Evolutionary conservation across 1,140 invertebrate genomes (phyloP).

Genomic region (Subanguina moxae): DNA sequence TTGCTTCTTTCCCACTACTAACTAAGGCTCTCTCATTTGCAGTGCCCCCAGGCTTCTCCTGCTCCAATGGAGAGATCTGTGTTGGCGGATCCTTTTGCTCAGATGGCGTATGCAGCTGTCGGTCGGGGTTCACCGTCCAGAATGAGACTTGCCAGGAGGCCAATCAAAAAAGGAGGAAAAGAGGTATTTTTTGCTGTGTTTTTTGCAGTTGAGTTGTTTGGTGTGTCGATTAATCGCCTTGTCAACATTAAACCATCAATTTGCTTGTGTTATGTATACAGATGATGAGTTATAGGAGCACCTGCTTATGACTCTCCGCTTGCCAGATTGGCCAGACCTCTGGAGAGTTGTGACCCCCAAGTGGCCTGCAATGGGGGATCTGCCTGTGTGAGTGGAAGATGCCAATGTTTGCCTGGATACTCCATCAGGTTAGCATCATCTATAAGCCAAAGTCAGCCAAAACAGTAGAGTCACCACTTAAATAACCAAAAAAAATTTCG

Average conservation of each 20-base stretch:
- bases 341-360: conserved; percentile 37
- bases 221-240: no score
- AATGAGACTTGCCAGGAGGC: conserved; percentile 2
- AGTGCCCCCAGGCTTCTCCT: conserved; percentile 34
- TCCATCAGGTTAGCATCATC: conserved; percentile 27
- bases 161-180: not conserved
- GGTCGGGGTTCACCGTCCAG: conserved; percentile 15
- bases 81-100: conserved; percentile 31
- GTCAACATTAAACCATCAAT: no score
- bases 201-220: no score
- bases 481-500: no score
- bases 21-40: not conserved
- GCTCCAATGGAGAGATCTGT: conserved; percentile 36
- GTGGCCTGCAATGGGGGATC: conserved; percentile 33
- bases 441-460: no score
- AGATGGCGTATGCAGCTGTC: conserved; percentile 28
- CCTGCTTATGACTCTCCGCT: not conserved
- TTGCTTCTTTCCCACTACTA: not conserved
- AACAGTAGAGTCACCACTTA: no score
- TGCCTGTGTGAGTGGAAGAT: conserved; percentile 41
- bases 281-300: no score
- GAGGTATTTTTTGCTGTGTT: not conserved
- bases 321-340: conserved; percentile 30
- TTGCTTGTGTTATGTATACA: no score
- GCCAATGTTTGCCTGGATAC: conserved; percentile 46